phyloP scores from a whole-genome alignment of 1,140 invertebrate species.

The Drosophila oshimai region DNA sequence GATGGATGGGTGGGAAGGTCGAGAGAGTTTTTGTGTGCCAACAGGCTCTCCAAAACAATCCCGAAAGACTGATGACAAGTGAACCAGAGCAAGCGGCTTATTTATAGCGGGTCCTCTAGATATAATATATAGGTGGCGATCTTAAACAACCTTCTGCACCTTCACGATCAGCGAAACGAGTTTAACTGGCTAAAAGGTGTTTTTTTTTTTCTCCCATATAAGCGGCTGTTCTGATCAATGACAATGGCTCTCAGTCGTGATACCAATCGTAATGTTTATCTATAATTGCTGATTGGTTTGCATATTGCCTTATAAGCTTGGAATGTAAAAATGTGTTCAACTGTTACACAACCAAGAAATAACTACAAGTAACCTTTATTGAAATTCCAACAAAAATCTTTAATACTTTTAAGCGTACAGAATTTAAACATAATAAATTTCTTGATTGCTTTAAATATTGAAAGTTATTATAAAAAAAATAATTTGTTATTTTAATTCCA shows the following conservation, averaged over 20 bases:
- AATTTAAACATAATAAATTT: too few species aligned
- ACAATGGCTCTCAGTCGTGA: conserved; percentile 18
- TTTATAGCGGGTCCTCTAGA: conserved; percentile 9
- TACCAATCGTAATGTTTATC: conserved; percentile 1
- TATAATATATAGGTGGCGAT: conserved; percentile 1
- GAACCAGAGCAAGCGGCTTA: conserved; percentile 26
- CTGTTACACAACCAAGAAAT: not conserved
- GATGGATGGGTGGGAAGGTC: conserved; percentile 36
- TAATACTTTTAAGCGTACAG: too few species aligned
- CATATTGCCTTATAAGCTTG: not conserved
- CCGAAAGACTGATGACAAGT: conserved; percentile 21
- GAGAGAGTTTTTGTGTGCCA: conserved; percentile 18
- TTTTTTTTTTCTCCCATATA: conserved; percentile 38
- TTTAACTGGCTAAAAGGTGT: conserved; percentile 52
- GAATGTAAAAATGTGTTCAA: not conserved
- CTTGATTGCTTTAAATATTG: too few species aligned
- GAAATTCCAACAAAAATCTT: too few species aligned
- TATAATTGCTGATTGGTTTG: not conserved
- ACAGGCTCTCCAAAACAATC: not conserved
- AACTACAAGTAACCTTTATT: too few species aligned
- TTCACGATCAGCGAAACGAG: conserved; percentile 40
- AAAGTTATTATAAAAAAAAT: too few species aligned
- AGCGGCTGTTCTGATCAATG: conserved; percentile 24
- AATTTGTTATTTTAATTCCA: too few species aligned
- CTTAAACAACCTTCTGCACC: conserved; percentile 17